Conservation (phyloP, 2,113 vertebrate genomes). For the Thryonomys swinderianus region DNA sequence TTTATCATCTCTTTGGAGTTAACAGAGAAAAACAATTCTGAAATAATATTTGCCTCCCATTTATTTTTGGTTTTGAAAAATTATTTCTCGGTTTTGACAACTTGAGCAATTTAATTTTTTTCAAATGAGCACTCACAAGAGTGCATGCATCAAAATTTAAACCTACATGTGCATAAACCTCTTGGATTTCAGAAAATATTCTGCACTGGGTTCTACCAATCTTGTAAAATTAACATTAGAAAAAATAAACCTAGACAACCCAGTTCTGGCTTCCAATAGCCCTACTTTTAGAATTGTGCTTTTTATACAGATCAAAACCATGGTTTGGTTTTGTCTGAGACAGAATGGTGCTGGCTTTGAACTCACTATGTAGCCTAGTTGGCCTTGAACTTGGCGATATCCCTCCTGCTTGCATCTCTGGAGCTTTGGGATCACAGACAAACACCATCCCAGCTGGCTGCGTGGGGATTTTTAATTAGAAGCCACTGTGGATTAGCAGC, state of each 20-base stretch:
- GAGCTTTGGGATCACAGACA: not conserved
- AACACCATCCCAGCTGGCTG: not conserved
- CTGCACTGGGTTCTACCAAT: not conserved
- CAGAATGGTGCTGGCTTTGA: not conserved
- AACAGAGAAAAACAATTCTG: not conserved
- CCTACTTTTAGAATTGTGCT: not conserved
- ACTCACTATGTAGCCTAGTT: not conserved
- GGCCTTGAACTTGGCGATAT: not conserved
- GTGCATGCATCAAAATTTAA: not conserved
- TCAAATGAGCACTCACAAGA: not conserved
- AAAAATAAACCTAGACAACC: not conserved
- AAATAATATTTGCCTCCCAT: not conserved
- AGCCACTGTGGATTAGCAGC: not conserved
- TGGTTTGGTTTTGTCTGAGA: not conserved
- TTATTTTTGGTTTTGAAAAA: slow-evolving; percentile 8
- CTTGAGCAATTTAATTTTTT: slow-evolving; percentile 19
- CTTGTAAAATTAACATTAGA: not conserved
- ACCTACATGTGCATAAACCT: not conserved
- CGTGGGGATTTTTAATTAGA: not conserved
- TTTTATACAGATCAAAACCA: not conserved
- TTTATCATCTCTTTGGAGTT: not conserved
- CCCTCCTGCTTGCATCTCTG: not conserved
- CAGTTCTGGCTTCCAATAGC: not conserved
- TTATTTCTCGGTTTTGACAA: slow-evolving; percentile 1
- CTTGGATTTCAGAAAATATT: not conserved